These are phyloP conservation scores for Mamestra brassicae DNA, from an alignment of 2,888 invertebrate species.

Conservation along the genomic window DNA sequence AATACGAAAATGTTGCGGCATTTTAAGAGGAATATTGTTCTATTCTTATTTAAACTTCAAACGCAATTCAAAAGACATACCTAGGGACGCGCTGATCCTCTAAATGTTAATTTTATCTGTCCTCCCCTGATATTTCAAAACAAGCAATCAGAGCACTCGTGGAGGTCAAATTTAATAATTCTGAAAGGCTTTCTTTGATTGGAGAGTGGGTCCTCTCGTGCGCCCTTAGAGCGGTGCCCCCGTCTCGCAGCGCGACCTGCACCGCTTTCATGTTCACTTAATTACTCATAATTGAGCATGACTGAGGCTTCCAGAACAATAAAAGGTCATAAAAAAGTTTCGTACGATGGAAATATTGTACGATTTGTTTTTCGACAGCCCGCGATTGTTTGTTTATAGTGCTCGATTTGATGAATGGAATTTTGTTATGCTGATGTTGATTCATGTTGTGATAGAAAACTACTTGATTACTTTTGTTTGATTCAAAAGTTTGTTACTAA, in stretches of 20 bases:
- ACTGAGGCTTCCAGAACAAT: constrained; percentile 42
- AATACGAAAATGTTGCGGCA: not conserved
- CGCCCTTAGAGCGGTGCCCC: constrained; percentile 48
- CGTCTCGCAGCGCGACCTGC: constrained; percentile 51
- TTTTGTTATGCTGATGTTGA: constrained; percentile 44
- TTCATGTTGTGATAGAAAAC: constrained; percentile 35
- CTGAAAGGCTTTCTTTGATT: constrained; percentile 51
- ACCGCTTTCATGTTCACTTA: constrained; percentile 56
- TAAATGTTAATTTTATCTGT: constrained; percentile 62
- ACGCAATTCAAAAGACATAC: constrained; percentile 46
- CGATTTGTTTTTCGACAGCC: constrained; percentile 35
- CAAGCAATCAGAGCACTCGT: constrained; percentile 51
- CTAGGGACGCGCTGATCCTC: constrained; percentile 57
- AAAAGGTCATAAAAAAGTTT: constrained; percentile 30
- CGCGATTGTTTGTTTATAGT: constrained; percentile 35
- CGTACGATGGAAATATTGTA: constrained; percentile 7
- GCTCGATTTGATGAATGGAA: constrained; percentile 39
- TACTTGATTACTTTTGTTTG: constrained; percentile 38
- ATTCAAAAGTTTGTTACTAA: constrained; percentile 24
- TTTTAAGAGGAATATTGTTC: constrained; percentile 1
- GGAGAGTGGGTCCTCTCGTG: constrained; percentile 29
- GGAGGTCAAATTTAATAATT: constrained; percentile 61
- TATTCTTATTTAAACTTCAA: constrained; percentile 47
- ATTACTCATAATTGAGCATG: constrained; percentile 63
- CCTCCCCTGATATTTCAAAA: constrained; percentile 59